A percentile compares a stretch with the other conserved stretches of the same genome.
Evolutionary conservation across 2,797 vertebrate genomes (phyloP).

Genomic region (Halcyon leucocephala): DNA sequence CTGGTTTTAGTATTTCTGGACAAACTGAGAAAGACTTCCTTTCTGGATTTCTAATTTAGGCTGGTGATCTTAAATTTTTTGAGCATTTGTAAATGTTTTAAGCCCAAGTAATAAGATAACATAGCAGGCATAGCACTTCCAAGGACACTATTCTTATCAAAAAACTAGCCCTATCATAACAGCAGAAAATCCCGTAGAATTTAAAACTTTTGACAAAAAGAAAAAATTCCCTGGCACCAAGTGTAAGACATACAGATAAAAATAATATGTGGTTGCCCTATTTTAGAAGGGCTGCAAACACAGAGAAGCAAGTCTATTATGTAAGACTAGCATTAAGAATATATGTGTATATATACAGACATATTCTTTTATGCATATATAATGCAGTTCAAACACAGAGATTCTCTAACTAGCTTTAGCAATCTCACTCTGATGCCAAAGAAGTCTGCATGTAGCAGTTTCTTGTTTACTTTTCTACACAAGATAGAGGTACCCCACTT

Average conservation of each 20-base stretch:
- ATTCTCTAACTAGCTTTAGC: neutral
- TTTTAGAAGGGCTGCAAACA: neutral
- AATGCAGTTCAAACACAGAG: neutral
- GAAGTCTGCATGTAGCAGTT: neutral
- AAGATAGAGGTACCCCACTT: neutral
- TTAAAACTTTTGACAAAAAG: neutral
- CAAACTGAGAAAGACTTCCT: neutral
- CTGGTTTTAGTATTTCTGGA: neutral
- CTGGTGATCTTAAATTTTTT: neutral
- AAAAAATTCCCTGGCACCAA: too few species aligned
- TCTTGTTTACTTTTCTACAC: neutral
- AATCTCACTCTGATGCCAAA: neutral
- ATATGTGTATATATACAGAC: neutral
- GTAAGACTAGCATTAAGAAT: neutral
- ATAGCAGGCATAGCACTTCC: neutral
- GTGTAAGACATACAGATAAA: neutral
- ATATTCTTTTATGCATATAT: neutral
- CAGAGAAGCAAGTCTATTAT: neutral
- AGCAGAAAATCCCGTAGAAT: neutral
- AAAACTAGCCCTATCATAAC: neutral
- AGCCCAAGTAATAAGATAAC: neutral
- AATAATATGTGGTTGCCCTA: neutral
- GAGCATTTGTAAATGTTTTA: neutral
- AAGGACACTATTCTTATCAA: neutral
- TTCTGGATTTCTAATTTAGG: neutral